phyloP scores from a whole-genome alignment of 2,888 invertebrate genomes.

The Patella caerulea region DNA sequence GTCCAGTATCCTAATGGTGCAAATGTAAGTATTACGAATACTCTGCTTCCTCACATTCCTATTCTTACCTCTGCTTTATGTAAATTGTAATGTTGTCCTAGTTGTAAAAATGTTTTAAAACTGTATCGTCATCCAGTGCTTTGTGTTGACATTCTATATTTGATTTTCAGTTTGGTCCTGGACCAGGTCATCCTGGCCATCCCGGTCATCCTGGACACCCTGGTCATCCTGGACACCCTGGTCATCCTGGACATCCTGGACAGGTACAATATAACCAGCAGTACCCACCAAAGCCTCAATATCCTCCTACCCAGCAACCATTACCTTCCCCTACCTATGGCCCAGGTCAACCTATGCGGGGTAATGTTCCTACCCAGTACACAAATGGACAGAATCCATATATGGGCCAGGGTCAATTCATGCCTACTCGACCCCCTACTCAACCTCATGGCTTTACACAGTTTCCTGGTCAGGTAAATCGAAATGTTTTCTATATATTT shows the following conservation, averaged over 20 bases:
- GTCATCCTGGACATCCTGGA: conserved; percentile 47
- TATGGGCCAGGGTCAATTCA: conserved; percentile 57
- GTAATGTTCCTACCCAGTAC: conserved; percentile 49
- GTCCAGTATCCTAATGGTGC: conserved; percentile 58
- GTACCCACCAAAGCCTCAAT: conserved; percentile 62
- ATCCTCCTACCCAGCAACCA: conserved; percentile 66
- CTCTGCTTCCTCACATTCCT: neutral
- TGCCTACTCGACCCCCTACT: conserved; percentile 44
- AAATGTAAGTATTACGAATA: conserved; percentile 33
- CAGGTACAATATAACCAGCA: conserved; percentile 47
- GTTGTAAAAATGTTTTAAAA: too few relatives aligned
- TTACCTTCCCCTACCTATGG: conserved; percentile 66
- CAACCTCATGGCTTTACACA: conserved; percentile 48
- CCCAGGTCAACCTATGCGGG: conserved; percentile 58
- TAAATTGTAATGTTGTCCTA: neutral
- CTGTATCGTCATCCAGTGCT: too few relatives aligned
- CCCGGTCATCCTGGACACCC: conserved; percentile 38
- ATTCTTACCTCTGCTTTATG: neutral
- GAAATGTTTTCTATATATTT: neutral
- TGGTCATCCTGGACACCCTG: conserved; percentile 16
- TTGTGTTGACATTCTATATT: conserved; percentile 15
- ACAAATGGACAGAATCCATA: conserved; percentile 63
- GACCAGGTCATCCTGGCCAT: conserved; percentile 19
- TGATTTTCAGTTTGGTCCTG: conserved; percentile 31
- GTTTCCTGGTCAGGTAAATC: conserved; percentile 46